Conservation (phyloP, 1,140 invertebrate species). For the Anadara kagoshimensis region DNA sequence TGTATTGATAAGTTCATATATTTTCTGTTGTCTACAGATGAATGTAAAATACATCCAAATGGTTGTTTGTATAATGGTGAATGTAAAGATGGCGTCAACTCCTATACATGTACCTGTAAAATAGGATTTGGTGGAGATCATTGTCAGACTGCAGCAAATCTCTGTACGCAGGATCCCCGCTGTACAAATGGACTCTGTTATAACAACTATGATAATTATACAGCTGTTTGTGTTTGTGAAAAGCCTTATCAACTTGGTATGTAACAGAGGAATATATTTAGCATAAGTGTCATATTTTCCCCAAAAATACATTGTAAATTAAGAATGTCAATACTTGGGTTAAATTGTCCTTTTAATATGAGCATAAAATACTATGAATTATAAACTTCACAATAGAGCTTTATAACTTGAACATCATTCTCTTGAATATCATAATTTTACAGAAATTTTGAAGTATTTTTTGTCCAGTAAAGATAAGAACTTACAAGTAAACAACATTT, state of each 20-base stretch:
- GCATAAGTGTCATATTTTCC: too few relatives aligned
- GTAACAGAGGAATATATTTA: too few relatives aligned
- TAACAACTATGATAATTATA: conserved; percentile 30
- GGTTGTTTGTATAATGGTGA: conserved; percentile 45
- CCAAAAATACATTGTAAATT: too few relatives aligned
- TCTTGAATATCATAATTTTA: too few relatives aligned
- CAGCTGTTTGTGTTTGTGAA: conserved; percentile 36
- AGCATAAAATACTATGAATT: too few relatives aligned
- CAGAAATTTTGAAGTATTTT: too few relatives aligned
- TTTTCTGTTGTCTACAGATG: conserved; percentile 33
- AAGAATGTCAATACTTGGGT: too few relatives aligned
- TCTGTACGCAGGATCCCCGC: conserved; percentile 6
- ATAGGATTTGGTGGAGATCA: conserved; percentile 24
- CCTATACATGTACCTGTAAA: conserved; percentile 38
- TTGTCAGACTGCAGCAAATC: conserved; percentile 24
- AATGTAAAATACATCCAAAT: conserved; percentile 31
- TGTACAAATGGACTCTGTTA: conserved; percentile 43
- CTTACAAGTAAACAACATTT: too few relatives aligned
- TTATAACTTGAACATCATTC: too few relatives aligned
- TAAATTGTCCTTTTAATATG: too few relatives aligned
- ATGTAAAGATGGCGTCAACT: conserved; percentile 30
- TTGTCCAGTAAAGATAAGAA: too few relatives aligned
- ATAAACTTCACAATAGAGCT: too few relatives aligned
- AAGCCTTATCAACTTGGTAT: conserved; percentile 26
- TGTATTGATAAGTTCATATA: not conserved